Conservation (phyloP, 2,888 invertebrate species). For the Exephanes ischioxanthus region DNA sequence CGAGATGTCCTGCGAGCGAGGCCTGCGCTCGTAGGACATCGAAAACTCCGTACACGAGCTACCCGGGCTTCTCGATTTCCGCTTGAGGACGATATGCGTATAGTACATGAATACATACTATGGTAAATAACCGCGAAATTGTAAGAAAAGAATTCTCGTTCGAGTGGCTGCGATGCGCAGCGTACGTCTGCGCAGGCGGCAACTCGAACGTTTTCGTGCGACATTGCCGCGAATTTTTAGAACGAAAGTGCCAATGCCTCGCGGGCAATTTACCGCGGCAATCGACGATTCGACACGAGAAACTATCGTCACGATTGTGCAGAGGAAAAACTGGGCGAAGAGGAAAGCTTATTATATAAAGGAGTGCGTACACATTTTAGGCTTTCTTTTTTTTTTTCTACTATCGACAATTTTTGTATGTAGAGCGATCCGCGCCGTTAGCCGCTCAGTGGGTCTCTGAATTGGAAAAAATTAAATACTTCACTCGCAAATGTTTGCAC, state of each 20-base stretch:
- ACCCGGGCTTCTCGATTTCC: conserved; percentile 56
- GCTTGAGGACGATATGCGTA: conserved; percentile 31
- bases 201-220: conserved; percentile 29
- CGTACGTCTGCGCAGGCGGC: conserved; percentile 61
- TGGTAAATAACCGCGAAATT: conserved; percentile 49
- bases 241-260: not conserved
- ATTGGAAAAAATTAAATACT: not conserved
- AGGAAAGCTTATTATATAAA: conserved; percentile 32
- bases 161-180: conserved; percentile 44
- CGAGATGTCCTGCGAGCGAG: conserved; percentile 82
- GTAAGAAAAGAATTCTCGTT: not conserved
- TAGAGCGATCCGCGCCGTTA: conserved; percentile 28
- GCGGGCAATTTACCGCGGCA: conserved; percentile 4
- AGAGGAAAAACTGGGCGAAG: conserved; percentile 5
- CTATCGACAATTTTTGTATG: conserved; percentile 26
- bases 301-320: conserved; percentile 10
- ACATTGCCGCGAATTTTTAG: not conserved
- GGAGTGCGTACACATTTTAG: conserved; percentile 47
- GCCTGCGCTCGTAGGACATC: conserved; percentile 83
- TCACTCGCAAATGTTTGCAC: not conserved
- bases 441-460: conserved; percentile 8
- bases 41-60: conserved; percentile 74
- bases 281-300: conserved; percentile 58
- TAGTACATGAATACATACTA: conserved; percentile 9
- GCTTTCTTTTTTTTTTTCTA: conserved; percentile 44